Percentiles rank a stretch among this genome's conserved stretches.
Conservation (phyloP, 2,113 vertebrate species). For the Leptosomus discolor region DNA sequence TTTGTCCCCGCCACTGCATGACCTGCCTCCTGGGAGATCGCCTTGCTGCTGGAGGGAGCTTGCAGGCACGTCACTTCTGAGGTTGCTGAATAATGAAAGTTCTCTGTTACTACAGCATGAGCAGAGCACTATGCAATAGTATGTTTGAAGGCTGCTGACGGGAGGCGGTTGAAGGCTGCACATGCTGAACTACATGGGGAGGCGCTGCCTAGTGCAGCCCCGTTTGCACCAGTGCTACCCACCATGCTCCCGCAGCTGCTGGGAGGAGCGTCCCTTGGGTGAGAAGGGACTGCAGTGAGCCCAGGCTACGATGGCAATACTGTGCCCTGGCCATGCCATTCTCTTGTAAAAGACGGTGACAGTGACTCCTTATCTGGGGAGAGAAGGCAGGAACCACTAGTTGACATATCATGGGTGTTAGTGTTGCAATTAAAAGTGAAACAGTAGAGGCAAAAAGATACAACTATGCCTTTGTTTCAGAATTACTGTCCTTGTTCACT, state of each 20-base stretch:
- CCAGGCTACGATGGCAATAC: too few species aligned
- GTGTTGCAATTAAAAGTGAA: background rate
- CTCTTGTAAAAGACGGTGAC: background rate
- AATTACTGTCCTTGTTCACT: too few species aligned
- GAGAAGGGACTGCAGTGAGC: background rate
- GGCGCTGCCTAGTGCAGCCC: background rate
- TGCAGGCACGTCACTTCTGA: background rate
- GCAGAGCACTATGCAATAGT: background rate
- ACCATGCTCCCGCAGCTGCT: fast-evolving
- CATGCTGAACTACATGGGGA: background rate
- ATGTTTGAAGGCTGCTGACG: background rate
- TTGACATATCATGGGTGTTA: background rate
- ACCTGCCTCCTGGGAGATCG: background rate
- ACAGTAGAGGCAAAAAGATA: too few species aligned
- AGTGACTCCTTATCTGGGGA: background rate
- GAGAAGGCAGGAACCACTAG: background rate
- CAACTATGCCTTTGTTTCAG: too few species aligned
- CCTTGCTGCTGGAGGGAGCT: background rate
- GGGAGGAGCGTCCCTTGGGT: background rate
- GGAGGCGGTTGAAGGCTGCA: background rate
- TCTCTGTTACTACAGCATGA: background rate
- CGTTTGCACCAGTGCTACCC: background rate
- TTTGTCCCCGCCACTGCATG: background rate
- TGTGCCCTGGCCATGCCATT: background rate
- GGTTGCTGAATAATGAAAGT: background rate